Percentiles rank a stretch among this genome's conserved stretches.
Evolutionary conservation across 2,888 invertebrate species (phyloP).

Genomic region (Acanthosepion esculentum): DNA sequence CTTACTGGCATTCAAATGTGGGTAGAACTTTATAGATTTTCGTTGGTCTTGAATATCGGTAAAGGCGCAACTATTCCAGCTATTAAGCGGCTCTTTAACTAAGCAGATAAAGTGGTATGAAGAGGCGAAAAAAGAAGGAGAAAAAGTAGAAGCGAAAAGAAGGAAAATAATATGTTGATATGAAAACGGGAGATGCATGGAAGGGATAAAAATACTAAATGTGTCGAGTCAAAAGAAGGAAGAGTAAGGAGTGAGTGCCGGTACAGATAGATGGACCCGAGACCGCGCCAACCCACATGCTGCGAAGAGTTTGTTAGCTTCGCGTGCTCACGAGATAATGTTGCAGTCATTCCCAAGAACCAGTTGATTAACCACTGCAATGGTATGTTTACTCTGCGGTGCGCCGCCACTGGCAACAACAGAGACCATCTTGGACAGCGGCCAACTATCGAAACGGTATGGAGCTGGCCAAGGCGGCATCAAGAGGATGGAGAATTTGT

Average conservation of each 20-base stretch:
- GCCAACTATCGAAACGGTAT: conserved; percentile 4
- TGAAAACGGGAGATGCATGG: no score
- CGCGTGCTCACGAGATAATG: conserved; percentile 15
- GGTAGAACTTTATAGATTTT: no score
- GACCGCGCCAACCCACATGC: neutral
- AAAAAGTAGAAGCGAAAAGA: no score
- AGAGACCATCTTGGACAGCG: neutral
- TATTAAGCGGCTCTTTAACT: no score
- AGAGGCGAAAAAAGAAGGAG: no score
- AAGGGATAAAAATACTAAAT: no score
- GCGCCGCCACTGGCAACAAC: conserved; percentile 42
- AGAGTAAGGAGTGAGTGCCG: neutral
- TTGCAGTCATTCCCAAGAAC: conserved; percentile 37
- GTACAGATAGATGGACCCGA: neutral
- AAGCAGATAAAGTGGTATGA: no score
- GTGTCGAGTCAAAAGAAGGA: no score
- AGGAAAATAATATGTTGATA: no score
- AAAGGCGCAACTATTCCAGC: no score
- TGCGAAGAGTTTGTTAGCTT: conserved; percentile 39
- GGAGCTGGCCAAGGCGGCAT: conserved; percentile 33
- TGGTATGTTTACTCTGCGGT: conserved; percentile 38
- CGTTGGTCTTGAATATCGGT: no score
- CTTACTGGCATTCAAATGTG: no score
- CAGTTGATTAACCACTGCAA: conserved; percentile 42
- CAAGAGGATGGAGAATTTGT: neutral